Percentiles rank a stretch among this genome's conserved stretches.
These are phyloP conservation scores for Cardiocondyla obscurior DNA, from an alignment of 1,140 invertebrate species.

Conservation along the genomic window DNA sequence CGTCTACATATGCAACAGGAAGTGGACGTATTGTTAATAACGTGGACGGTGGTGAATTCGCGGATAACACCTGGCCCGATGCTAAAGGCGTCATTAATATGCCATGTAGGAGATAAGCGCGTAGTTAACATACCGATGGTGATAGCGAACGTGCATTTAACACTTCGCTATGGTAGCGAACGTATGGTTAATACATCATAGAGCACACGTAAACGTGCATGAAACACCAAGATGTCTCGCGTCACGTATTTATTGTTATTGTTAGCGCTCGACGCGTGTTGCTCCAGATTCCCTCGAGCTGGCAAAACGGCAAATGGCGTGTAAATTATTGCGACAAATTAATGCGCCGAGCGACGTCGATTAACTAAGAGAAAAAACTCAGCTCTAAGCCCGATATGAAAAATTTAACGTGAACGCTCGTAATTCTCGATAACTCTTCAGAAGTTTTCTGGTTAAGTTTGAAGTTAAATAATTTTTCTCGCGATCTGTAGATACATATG, in stretches of 20 bases:
- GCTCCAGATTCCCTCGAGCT: background rate
- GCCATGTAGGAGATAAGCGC: conserved; percentile 46
- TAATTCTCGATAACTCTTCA: background rate
- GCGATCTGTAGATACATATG: background rate
- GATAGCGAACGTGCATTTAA: conserved; percentile 44
- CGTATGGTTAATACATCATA: conserved; percentile 32
- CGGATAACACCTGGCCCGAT: conserved; percentile 43
- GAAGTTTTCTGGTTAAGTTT: too few relatives aligned
- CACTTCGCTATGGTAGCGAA: conserved; percentile 26
- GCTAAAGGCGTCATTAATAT: conserved; percentile 55
- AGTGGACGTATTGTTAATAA: conserved; percentile 47
- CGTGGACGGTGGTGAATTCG: conserved; percentile 19
- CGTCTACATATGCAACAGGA: background rate
- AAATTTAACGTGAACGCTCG: background rate
- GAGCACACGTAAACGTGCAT: background rate
- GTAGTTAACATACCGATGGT: conserved; percentile 50
- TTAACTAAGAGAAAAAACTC: background rate
- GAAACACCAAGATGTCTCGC: background rate
- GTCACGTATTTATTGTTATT: background rate
- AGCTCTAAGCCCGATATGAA: background rate
- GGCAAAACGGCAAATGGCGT: background rate
- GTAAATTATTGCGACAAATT: background rate
- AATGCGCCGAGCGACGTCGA: background rate
- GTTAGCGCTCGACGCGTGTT: background rate
- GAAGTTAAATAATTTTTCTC: background rate